Evolutionary conservation across 2,113 vertebrate genomes (phyloP), one percentile per base, ranked within the genome.

Genomic region (Mormyrus lacerda): DNA sequence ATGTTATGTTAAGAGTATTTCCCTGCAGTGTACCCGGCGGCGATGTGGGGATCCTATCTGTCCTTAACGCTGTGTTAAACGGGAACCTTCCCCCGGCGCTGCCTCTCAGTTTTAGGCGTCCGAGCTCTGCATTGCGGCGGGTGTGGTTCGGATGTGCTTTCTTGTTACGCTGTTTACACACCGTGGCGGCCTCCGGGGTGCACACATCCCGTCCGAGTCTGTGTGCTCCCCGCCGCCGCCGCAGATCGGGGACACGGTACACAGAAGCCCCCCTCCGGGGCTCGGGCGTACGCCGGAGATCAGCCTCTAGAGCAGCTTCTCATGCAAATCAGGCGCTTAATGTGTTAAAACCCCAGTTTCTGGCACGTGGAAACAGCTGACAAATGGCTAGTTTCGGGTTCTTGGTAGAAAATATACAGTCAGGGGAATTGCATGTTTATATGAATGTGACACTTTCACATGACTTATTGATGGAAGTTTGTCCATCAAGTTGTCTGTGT

Each of bases 41-140:
- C 24, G 39, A 44, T 83, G 27, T 19, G 50, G 15, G 69, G 31
- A 19, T 27, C 19, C 27, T 27, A 3, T 31, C 19, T 15, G 45
- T 79, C 42, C 61, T 86, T 85, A 35, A n/a, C 76, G 88, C 65
- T 88, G 48, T 90, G 90, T 79, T 92, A 90, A 91, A 82, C 86
- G 61, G 89, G 61, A 85, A 76, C 90, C 84, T 45, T 82, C 55
- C 89, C 91, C 61, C 92, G 91, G 87, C 27, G n/a, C 53, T 27
- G 69, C 89, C 85, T 88, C 91, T 88, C 76, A 47, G 58, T 69
- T 91, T 87, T 82, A 79, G 90, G 85, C 76, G 85, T 53, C 88
- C 84, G 45, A 90, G 84, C 92, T 91, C 93, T 93, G 93, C 93
- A 93, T 90, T 93, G 93, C 93, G 93, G 92, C 91, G 92, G 93